Evolutionary conservation across 2,888 invertebrate species (phyloP), one percentile per base, ranked within the genome.

Genomic region (Pilophorus perplexus): DNA sequence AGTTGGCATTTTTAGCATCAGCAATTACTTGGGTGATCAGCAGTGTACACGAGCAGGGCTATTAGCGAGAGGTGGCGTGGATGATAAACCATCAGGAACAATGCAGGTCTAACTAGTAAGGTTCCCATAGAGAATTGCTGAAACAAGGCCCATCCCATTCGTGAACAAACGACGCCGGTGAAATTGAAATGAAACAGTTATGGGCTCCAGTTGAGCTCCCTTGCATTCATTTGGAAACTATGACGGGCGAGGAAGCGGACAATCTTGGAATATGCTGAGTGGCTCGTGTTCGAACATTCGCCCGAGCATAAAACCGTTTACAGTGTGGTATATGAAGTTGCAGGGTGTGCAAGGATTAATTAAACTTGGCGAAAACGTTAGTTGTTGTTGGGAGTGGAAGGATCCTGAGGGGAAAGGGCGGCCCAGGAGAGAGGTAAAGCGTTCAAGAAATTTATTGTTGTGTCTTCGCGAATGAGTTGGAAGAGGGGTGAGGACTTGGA

Each of bases 361-460:
- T 62, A 62, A 62, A 62, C 62, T 62, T 46, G 62, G 62, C 14
- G 23, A 62, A n/a, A 62, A 62, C 33, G 62, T 62, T 62, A 62
- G 46, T 62, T 62, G 62, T 62, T 62, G 62, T 62, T 62, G 40
- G n/a, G 48, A 20, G 48, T 25, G 27, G 59, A 25, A 23, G 59
- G 27, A 16, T 22, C 3, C n/a, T 33, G 23, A 18, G 3, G n/a
- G 27, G 38, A 16, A 18, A 5, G 23, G 16, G 22, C 12, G n/a
- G 38, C 10, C n/a, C n/a, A 38, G 44, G 60, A 46, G 23, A 18
- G 46, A 62, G 62, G 62, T 46, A 46, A 62, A 62, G 46, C 62
- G 62, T 62, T 62, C 62, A 46, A 62, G 62, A 62, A n/a, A 62
- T 62, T 62, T 62, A 62, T 62, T 62, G 62, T 62, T 62, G 62